phyloP scores from a whole-genome alignment of 2,888 invertebrate genomes.

The Mactromeris polynyma region DNA sequence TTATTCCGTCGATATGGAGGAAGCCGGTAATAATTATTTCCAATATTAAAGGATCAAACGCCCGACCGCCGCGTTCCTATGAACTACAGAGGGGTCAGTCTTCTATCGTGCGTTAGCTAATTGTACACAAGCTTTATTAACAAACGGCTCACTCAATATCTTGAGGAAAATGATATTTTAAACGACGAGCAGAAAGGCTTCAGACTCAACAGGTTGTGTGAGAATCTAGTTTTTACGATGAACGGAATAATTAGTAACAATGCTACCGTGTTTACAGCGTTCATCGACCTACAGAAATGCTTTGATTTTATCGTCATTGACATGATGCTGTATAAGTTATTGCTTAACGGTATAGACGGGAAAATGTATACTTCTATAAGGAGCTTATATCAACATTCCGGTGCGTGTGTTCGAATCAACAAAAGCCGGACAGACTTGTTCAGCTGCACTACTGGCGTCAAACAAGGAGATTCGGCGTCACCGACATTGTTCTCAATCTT shows the following conservation, averaged over 20 bases:
- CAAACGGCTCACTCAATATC: neutral
- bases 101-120: neutral
- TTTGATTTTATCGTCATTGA: neutral
- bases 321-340: neutral
- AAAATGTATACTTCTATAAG: neutral
- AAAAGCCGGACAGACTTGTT: neutral
- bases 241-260: neutral
- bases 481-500: too few relatives aligned
- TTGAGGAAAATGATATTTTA: neutral
- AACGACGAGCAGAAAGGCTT: neutral
- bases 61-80: conserved; percentile 40
- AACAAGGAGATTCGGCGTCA: neutral
- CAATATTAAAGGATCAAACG: conserved; percentile 36
- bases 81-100: neutral
- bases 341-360: neutral
- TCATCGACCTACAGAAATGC: neutral
- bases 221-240: neutral
- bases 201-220: neutral
- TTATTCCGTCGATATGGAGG: conserved; percentile 34
- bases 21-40: conserved; percentile 44
- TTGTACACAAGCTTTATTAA: neutral
- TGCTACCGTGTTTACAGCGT: neutral
- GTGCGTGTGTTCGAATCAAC: neutral
- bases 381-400: neutral
- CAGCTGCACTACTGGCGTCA: neutral